Base-by-base conservation (phyloP, 2,888 invertebrate genomes). In the Allophyes oxyacanthae region DNA sequence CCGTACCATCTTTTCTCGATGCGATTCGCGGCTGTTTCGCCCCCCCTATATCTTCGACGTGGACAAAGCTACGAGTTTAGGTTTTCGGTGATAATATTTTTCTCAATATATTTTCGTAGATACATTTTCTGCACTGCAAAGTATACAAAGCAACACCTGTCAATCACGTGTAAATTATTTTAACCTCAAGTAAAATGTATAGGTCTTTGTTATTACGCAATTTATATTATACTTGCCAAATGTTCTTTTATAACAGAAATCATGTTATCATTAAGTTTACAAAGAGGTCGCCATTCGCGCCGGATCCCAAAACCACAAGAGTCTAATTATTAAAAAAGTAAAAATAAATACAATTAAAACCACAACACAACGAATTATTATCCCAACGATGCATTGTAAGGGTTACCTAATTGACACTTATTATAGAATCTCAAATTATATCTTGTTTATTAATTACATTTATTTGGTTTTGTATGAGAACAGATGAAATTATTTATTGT, bases 271-370 rank as follows among this genome's bases (percentile, higher is more conserved):
- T 78, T 74, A 68, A 60, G 46, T 52, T 50, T 50, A 85, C 83
- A 86, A 87, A 81, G 75, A 72, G 40, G 41, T 43, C 55, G 48
- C 40, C 46, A 60, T 52, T 37, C 41, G 49, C 48, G 11, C 36
- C 28, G 26, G 48, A 38, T 38, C 33, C 42, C 26, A 55, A 74
- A 67, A 75, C 74, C 74, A 70, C 43, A 34, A 36, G 42, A 28
- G n/a, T n/a, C 37, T 57, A 69, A 64, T 72, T 66, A 75, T 61
- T 40, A 49, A 53, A 64, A 65, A 70, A 60, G 63, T 9, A 58
- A 37, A 62, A 49, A 64, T 43, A 33, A 60, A 79, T 75, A 87
- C 84, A 86, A 89, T 86, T 87, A 86, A 80, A 85, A 86, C 88
- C 87, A 72, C 89, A 89, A 85, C 74, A 75, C 55, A 64, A 81